Evolutionary conservation across 2,113 vertebrate genomes (phyloP).

Genomic region (Strigops habroptila): DNA sequence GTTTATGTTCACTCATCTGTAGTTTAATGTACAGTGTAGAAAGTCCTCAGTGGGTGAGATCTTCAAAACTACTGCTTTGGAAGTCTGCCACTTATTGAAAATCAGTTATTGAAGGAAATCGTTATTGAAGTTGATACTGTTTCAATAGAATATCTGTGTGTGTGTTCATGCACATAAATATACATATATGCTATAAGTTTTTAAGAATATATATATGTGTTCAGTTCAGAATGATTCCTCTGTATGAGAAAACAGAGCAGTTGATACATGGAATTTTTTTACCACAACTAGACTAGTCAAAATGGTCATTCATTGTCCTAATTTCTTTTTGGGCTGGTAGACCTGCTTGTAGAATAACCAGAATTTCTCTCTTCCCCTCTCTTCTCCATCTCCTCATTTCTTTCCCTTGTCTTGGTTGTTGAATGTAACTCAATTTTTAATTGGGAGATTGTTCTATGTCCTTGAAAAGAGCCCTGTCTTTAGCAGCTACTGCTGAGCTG

Average conservation of each 20-base stretch:
- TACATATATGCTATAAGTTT: not conserved
- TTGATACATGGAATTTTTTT: not conserved
- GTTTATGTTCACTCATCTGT: not conserved
- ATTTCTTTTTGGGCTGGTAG: not conserved
- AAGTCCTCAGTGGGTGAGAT: not conserved
- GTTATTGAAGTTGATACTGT: not conserved
- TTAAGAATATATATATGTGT: not conserved
- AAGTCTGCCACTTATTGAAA: not conserved
- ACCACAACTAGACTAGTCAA: not conserved
- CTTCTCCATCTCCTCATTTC: not conserved
- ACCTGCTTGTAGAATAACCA: not conserved
- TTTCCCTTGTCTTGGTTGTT: not conserved
- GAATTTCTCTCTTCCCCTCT: not conserved
- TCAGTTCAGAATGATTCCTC: not conserved
- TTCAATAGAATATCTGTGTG: not conserved
- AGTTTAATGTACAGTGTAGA: not conserved
- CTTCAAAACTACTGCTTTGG: not conserved
- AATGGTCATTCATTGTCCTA: not conserved
- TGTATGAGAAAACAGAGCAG: not conserved
- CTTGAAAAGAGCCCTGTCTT: not conserved
- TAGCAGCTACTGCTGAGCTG: not conserved
- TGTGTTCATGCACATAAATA: accelerated
- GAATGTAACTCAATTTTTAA: not conserved
- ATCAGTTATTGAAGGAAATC: not conserved
- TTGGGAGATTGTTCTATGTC: not conserved